Evolutionary conservation across 2,888 invertebrate species (phyloP), one percentile per base, ranked within the genome.

Genomic region (Tridacna crocea): DNA sequence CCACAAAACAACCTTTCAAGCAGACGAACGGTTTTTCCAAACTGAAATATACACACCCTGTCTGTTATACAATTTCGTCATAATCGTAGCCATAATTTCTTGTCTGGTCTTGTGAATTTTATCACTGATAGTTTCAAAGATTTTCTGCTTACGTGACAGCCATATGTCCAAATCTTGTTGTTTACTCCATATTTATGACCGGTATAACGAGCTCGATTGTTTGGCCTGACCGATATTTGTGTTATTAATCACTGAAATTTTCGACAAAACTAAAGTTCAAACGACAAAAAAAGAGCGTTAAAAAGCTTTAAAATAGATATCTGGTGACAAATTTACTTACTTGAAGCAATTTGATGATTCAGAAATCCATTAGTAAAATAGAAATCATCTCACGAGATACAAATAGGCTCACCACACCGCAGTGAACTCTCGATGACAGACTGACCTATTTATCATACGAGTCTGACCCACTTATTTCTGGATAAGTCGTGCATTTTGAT

Each of bases 391-490:
- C 26, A 19, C 47, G 51, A 26, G 51, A 22, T 70, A 48, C 46
- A 47, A 68, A 46, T 80, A 79, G 78, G 75, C 70, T 80, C 80
- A 77, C 80, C 82, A 79, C 81, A 84, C 81, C 79, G 81, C 79
- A 79, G 73, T 89, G 88, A 90, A 89, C 88, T 87, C 82, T 88
- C 55, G 82, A 76, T 91, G 90, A 91, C 91, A 88, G 91, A 90
- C 87, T 90, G 90, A 91, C 91, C 87, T 83, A 90, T 87, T 88
- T 90, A 86, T 83, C 83, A 82, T 83, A 82, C 87, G 79, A 85
- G 80, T 84, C 55, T 85, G 85, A 85, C 85, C 85, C 76, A 85
- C 58, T 78, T 85, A 73, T 75, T 66, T 3, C 8, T 8, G 36
- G 4, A 60, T 66, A 60, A 63, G 55, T 78, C 48, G 74, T 10